phyloP scores from a whole-genome alignment of 2,797 vertebrate species.

The Sebastes flavidus region DNA sequence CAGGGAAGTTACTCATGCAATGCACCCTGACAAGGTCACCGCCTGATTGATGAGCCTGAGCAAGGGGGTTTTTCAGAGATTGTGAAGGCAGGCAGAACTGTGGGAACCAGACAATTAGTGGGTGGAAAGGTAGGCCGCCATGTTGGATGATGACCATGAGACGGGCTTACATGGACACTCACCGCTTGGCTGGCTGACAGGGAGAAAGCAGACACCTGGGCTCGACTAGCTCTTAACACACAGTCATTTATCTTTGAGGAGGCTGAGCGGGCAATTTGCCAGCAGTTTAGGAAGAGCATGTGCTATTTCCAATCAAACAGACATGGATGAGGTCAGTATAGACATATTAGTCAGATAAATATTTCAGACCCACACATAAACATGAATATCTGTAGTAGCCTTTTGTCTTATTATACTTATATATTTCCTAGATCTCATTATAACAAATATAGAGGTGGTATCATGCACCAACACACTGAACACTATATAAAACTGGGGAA shows the following conservation, averaged over 20 bases:
- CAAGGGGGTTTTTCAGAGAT: conserved; percentile 75
- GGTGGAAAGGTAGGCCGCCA: conserved; percentile 72
- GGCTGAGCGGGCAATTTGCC: conserved; percentile 64
- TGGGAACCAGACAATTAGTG: conserved; percentile 83
- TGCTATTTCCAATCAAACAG: conserved; percentile 44
- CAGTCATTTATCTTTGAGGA: conserved; percentile 70
- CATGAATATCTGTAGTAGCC: background rate
- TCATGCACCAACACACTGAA: background rate
- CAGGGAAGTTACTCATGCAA: conserved; percentile 77
- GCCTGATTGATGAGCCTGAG: conserved; percentile 82
- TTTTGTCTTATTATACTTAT: background rate
- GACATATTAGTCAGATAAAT: background rate
- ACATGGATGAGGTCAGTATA: conserved; percentile 32
- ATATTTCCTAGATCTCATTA: background rate
- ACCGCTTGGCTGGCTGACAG: conserved; percentile 70
- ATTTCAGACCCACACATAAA: background rate
- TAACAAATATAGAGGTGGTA: background rate
- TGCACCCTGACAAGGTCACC: conserved; percentile 81
- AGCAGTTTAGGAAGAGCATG: conserved; percentile 53
- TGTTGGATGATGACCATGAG: conserved; percentile 77
- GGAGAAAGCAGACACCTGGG: conserved; percentile 72
- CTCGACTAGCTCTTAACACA: conserved; percentile 61
- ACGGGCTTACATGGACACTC: conserved; percentile 72
- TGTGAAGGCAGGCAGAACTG: conserved; percentile 73
- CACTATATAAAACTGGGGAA: background rate